Evolutionary conservation across 2,888 invertebrate genomes (phyloP).

Genomic region (Melanotus villosus): DNA sequence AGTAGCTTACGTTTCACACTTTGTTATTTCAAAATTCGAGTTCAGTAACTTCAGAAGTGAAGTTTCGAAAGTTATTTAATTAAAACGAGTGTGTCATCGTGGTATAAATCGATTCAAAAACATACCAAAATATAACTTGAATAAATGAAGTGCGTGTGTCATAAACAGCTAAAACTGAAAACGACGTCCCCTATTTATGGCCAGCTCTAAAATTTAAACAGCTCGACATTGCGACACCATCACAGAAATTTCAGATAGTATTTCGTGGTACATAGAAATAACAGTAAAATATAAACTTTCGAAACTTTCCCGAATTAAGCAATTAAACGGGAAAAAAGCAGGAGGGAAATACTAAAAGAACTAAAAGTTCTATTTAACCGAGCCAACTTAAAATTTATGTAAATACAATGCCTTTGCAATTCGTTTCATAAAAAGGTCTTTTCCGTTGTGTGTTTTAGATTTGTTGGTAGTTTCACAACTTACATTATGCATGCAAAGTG

Average conservation of each 20-base stretch:
- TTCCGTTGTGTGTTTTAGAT: constrained; percentile 44
- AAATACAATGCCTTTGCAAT: constrained; percentile 42
- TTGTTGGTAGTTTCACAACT: constrained; percentile 40
- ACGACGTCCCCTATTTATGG: constrained; percentile 55
- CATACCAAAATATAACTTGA: constrained; percentile 51
- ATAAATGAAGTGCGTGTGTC: constrained; percentile 54
- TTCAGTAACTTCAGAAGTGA: too few species aligned
- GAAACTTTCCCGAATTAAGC: constrained; percentile 25
- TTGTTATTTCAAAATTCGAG: too few species aligned
- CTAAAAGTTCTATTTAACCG: constrained; percentile 34
- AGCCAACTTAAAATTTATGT: constrained; percentile 43
- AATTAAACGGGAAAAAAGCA: constrained; percentile 29
- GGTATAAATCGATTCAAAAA: constrained; percentile 38
- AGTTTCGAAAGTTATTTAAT: too few species aligned
- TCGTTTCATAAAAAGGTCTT: constrained; percentile 42
- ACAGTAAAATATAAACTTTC: constrained; percentile 23
- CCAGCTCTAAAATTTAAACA: constrained; percentile 47
- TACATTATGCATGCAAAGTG: constrained; percentile 46
- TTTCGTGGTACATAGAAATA: constrained; percentile 15
- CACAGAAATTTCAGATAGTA: constrained; percentile 10
- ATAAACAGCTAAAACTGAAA: constrained; percentile 53
- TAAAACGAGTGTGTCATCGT: too few species aligned
- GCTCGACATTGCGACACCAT: constrained; percentile 17
- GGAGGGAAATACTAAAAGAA: constrained; percentile 24
- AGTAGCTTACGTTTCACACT: too few species aligned